Percentiles rank a stretch among this genome's conserved stretches.
phyloP scores from a whole-genome alignment of 2,113 vertebrate genomes.

The Ceuthmochares aereus region DNA sequence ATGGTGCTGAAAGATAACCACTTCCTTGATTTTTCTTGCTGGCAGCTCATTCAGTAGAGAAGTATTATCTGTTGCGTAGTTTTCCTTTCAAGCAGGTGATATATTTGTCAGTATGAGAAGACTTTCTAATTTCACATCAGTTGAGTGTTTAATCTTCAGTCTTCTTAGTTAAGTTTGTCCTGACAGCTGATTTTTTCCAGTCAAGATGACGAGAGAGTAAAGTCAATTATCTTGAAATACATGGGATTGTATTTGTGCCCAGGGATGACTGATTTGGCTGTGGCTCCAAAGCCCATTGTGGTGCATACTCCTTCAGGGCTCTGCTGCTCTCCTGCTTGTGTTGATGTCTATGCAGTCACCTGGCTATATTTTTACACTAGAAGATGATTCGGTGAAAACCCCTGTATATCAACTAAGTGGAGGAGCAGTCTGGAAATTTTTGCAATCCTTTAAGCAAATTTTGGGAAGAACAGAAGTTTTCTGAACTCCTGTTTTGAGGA shows the following conservation, averaged over 20 bases:
- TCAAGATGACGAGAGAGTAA: not conserved
- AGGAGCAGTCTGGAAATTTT: not conserved
- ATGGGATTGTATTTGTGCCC: not conserved
- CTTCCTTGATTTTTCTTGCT: not conserved
- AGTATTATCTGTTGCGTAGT: not conserved
- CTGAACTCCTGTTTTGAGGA: not conserved
- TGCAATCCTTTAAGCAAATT: not conserved
- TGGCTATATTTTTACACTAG: not conserved
- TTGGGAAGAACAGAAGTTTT: not conserved
- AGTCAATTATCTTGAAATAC: not conserved
- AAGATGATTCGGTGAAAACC: not conserved
- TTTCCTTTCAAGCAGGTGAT: not conserved
- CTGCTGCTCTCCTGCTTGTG: not conserved
- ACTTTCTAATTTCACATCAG: conserved; percentile 15
- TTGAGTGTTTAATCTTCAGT: not conserved
- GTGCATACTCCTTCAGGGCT: not conserved
- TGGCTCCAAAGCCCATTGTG: not conserved
- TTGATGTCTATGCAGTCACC: not conserved
- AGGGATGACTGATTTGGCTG: not conserved
- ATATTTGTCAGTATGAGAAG: not conserved
- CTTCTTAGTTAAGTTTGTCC: conserved; percentile 15
- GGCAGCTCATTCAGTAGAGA: not conserved
- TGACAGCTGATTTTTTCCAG: conserved; percentile 33
- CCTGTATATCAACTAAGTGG: not conserved
- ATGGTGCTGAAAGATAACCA: not conserved